Percentiles rank a stretch among this genome's conserved stretches.
Conservation (phyloP, 2,888 invertebrate species). For the Drosophila emarginata region DNA sequence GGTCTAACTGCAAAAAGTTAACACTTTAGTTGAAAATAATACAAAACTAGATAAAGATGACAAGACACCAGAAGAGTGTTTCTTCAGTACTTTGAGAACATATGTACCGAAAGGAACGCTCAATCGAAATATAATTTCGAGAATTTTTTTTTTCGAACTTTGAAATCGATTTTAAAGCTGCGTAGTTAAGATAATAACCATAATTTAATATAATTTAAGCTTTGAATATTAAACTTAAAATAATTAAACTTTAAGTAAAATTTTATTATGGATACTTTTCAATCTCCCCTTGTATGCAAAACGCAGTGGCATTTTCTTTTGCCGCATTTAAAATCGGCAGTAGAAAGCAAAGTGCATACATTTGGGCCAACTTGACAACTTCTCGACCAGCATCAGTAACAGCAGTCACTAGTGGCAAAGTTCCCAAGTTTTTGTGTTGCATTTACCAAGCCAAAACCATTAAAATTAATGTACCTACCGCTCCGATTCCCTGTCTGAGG, state of each 20-base stretch:
- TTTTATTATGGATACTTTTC: background rate
- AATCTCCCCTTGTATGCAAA: conserved; percentile 22
- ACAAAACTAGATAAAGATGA: conserved; percentile 39
- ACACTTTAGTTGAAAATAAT: conserved; percentile 39
- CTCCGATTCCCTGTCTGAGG: background rate
- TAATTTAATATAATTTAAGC: no score
- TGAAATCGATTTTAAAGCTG: no score
- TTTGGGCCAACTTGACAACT: conserved; percentile 26
- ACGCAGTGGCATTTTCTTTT: conserved; percentile 14
- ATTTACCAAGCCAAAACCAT: conserved; percentile 17
- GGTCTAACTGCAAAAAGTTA: conserved; percentile 50
- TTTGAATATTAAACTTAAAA: background rate
- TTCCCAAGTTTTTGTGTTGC: conserved; percentile 33
- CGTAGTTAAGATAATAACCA: no score
- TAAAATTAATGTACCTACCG: conserved; percentile 28
- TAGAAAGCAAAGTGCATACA: conserved; percentile 16
- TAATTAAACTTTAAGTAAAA: no score
- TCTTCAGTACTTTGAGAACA: background rate
- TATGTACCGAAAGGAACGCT: no score
- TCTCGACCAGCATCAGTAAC: conserved; percentile 6
- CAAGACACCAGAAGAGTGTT: conserved; percentile 18
- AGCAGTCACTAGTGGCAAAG: background rate
- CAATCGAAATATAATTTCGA: no score
- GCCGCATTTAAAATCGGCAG: conserved; percentile 16
- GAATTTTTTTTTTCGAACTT: no score